These are phyloP conservation scores for Aptenodytes patagonicus DNA, from an alignment of 2,113 vertebrate species.

Conservation along the genomic window DNA sequence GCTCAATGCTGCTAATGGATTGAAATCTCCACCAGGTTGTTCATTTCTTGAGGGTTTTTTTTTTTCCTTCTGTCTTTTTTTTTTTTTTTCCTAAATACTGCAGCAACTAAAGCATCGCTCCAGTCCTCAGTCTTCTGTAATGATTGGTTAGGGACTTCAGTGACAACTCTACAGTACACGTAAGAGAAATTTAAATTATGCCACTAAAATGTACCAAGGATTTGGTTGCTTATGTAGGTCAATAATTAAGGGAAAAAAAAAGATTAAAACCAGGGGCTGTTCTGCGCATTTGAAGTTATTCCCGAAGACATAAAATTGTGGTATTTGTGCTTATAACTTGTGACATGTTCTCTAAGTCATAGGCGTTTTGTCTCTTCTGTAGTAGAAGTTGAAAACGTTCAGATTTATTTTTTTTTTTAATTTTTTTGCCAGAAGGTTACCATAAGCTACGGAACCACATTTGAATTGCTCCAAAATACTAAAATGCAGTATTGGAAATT, in stretches of 20 bases:
- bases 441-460: neutral
- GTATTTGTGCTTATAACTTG: constrained; percentile 37
- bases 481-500: neutral
- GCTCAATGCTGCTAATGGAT: constrained; percentile 49
- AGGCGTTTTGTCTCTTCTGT: neutral
- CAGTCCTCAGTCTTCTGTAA: neutral
- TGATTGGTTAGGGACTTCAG: neutral
- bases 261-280: constrained; percentile 35
- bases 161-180: neutral
- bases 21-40: constrained; percentile 66
- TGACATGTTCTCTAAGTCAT: constrained; percentile 15
- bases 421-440: neutral
- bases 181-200: constrained; percentile 46
- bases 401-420: no score
- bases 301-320: neutral
- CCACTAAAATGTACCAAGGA: neutral
- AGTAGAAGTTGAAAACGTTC: neutral
- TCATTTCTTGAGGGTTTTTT: constrained; percentile 7
- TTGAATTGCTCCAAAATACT: neutral
- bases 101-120: neutral
- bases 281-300: constrained; percentile 1
- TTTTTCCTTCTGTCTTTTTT: neutral
- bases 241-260: constrained; percentile 39
- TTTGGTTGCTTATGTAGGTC: constrained; percentile 30
- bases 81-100: neutral